Evolutionary conservation across 2,113 vertebrate genomes (phyloP).

Genomic region (Xiphophorus couchianus): DNA sequence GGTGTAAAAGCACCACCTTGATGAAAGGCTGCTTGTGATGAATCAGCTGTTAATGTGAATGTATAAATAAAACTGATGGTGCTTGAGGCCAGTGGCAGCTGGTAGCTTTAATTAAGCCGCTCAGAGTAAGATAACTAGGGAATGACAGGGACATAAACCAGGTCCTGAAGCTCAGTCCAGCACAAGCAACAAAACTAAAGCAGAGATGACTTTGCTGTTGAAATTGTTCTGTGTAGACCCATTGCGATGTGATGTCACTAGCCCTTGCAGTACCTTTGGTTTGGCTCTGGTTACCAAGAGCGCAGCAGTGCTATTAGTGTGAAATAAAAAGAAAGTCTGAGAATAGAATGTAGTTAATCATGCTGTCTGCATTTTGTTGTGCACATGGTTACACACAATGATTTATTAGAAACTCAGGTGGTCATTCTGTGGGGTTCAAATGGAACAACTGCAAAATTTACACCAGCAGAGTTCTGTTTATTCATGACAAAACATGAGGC

Average conservation of each 20-base stretch:
- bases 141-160: conserved; percentile 9
- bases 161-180: background rate
- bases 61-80: conserved; percentile 19
- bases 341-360: too few species aligned
- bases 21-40: conserved; percentile 2
- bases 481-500: too few species aligned
- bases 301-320: too few species aligned
- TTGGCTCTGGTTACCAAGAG: background rate
- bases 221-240: background rate
- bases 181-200: background rate
- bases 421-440: too few species aligned
- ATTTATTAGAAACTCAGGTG: too few species aligned
- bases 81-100: conserved; percentile 12
- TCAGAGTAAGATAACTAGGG: conserved; percentile 1
- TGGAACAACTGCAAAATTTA: too few species aligned
- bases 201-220: background rate
- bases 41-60: conserved; percentile 22
- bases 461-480: too few species aligned
- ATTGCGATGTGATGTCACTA: background rate
- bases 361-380: too few species aligned
- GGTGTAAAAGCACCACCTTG: background rate
- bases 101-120: conserved; percentile 12
- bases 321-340: too few species aligned
- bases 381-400: too few species aligned
- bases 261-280: background rate